Conservation (phyloP, 2,113 vertebrate species). For the Notarius quadriscutis region DNA sequence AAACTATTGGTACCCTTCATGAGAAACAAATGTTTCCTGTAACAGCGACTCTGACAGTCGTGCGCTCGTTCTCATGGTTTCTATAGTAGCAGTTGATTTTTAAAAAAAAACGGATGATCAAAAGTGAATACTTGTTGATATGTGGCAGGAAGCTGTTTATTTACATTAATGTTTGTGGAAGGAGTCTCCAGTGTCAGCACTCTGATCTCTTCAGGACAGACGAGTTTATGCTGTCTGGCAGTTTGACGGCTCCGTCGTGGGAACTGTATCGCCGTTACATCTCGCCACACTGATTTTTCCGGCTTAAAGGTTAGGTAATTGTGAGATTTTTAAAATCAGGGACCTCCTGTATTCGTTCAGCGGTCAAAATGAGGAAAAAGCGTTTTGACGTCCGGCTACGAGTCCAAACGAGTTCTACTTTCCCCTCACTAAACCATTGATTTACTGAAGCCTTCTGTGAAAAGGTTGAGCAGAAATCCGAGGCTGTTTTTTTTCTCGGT, state of each 20-base stretch:
- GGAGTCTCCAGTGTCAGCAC: not conserved
- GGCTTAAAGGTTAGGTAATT: too few species aligned
- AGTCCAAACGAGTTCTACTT: too few species aligned
- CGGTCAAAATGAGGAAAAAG: too few species aligned
- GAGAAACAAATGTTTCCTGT: not conserved
- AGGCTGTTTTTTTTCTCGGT: not conserved
- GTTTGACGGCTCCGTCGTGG: too few species aligned
- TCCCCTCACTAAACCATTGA: not conserved
- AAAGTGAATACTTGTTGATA: too few species aligned
- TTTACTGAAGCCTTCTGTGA: not conserved
- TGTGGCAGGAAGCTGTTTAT: not conserved
- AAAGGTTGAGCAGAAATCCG: not conserved
- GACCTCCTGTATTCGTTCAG: too few species aligned
- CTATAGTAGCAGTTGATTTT: not conserved
- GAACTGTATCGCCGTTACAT: too few species aligned
- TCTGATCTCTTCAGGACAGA: not conserved
- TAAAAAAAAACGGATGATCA: too few species aligned
- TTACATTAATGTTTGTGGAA: not conserved
- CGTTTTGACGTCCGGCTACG: too few species aligned
- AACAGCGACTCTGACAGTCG: not conserved
- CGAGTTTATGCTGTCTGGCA: not conserved
- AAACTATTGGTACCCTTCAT: not conserved
- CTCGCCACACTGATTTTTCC: too few species aligned
- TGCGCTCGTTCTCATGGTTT: not conserved
- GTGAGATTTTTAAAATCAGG: too few species aligned